Conservation (phyloP, 2,888 invertebrate species). For the Lingula anatina region DNA sequence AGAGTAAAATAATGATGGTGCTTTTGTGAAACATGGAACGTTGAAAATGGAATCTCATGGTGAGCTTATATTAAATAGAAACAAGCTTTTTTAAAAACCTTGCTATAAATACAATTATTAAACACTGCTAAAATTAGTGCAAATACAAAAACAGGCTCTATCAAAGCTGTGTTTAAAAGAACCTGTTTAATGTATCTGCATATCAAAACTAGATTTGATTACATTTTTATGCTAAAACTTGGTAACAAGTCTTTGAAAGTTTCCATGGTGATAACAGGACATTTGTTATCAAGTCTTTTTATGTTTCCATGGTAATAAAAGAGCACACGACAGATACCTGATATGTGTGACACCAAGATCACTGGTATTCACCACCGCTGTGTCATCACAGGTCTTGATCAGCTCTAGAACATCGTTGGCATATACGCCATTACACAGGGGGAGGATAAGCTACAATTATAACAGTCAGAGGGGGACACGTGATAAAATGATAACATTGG, state of each 20-base stretch:
- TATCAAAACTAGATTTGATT: too few species aligned
- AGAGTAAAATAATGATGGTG: background rate
- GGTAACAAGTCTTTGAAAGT: too few species aligned
- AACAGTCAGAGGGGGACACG: background rate
- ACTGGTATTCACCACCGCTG: slow-evolving; percentile 63
- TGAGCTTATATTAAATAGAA: too few species aligned
- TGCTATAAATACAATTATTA: background rate
- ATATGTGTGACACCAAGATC: slow-evolving; percentile 69
- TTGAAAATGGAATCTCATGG: too few species aligned
- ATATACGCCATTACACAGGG: slow-evolving; percentile 68
- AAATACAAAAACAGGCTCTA: background rate
- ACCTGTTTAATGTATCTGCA: too few species aligned
- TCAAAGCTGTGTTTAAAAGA: background rate
- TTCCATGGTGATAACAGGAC: too few species aligned
- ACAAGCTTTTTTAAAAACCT: too few species aligned
- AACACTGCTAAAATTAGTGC: background rate
- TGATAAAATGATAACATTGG: too few species aligned
- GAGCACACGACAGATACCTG: too few species aligned
- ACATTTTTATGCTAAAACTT: too few species aligned
- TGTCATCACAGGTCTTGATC: slow-evolving; percentile 69
- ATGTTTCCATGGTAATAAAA: too few species aligned
- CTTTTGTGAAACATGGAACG: slow-evolving; percentile 1
- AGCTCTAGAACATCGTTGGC: slow-evolving; percentile 63
- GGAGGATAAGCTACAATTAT: slow-evolving; percentile 36
- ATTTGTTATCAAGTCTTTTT: too few species aligned